phyloP scores from a whole-genome alignment of 2,888 invertebrate genomes.

The Trichopoda pennipes region DNA sequence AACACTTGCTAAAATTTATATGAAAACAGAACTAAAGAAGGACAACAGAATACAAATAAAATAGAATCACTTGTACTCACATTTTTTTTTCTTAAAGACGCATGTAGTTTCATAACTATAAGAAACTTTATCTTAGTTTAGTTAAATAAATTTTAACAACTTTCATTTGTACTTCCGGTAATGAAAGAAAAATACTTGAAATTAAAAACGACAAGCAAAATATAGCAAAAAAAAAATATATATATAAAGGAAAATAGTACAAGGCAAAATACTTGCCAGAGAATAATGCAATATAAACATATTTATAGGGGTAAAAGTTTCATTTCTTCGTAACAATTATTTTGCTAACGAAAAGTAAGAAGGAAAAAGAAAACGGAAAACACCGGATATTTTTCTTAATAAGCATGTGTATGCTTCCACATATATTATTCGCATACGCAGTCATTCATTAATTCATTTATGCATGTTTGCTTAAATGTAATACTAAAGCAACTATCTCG shows the following conservation, averaged over 20 bases:
- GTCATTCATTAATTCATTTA: not conserved
- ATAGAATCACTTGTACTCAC: not conserved
- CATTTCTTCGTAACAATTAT: not conserved
- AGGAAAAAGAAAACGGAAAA: conserved; percentile 2
- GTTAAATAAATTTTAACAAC: conserved; percentile 61
- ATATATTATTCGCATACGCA: conserved; percentile 23
- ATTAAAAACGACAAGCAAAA: conserved; percentile 42
- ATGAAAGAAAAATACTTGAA: conserved; percentile 59
- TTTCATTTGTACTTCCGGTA: conserved; percentile 55
- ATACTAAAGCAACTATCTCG: not conserved
- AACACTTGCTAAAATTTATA: conserved; percentile 40
- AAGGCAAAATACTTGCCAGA: conserved; percentile 14
- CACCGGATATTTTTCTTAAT: conserved; percentile 42
- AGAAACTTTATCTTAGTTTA: conserved; percentile 28
- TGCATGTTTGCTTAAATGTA: not conserved
- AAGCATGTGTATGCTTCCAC: conserved; percentile 8
- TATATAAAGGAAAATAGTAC: conserved; percentile 2
- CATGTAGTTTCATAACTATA: not conserved
- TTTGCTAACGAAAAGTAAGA: not conserved
- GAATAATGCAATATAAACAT: conserved; percentile 26
- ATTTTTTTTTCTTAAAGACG: not conserved
- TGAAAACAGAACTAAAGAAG: conserved; percentile 26
- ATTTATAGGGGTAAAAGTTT: conserved; percentile 26
- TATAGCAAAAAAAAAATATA: not conserved
- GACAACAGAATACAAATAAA: not conserved